Evolutionary conservation across 2,888 invertebrate species (phyloP).

Genomic region (Neria commutata): DNA sequence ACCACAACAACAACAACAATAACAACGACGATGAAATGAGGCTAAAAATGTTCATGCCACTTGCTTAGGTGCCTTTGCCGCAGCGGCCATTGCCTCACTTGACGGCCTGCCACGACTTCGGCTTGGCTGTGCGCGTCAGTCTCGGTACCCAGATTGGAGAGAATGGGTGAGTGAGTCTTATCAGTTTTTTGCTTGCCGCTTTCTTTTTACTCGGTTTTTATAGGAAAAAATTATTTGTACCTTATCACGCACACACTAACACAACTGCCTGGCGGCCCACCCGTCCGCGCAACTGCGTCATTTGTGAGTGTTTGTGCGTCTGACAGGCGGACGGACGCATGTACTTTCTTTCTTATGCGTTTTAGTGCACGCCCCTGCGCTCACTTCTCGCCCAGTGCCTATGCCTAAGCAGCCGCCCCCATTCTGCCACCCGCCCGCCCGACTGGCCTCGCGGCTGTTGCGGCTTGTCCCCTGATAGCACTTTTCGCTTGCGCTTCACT

Average conservation of each 20-base stretch:
- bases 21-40: not conserved
- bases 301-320: constrained; percentile 38
- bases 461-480: constrained; percentile 39
- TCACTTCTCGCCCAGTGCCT: not conserved
- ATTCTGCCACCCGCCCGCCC: no score
- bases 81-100: no score
- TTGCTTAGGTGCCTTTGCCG: not conserved
- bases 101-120: no score
- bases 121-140: constrained; percentile 1
- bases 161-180: constrained; percentile 33
- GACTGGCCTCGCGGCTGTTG: constrained; percentile 15
- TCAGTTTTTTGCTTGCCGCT: constrained; percentile 44
- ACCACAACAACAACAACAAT: no score
- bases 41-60: not conserved
- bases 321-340: not conserved
- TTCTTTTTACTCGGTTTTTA: no score
- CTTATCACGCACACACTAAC: constrained; percentile 45
- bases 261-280: not conserved
- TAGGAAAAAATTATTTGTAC: constrained; percentile 51
- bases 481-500: constrained; percentile 18
- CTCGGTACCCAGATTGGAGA: not conserved
- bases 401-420: not conserved
- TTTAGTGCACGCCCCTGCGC: not conserved
- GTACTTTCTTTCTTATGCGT: not conserved
- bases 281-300: constrained; percentile 44